These are phyloP conservation scores for Drosophila simulans DNA, from an alignment of 1,140 invertebrate genomes.

Conservation along the genomic window DNA sequence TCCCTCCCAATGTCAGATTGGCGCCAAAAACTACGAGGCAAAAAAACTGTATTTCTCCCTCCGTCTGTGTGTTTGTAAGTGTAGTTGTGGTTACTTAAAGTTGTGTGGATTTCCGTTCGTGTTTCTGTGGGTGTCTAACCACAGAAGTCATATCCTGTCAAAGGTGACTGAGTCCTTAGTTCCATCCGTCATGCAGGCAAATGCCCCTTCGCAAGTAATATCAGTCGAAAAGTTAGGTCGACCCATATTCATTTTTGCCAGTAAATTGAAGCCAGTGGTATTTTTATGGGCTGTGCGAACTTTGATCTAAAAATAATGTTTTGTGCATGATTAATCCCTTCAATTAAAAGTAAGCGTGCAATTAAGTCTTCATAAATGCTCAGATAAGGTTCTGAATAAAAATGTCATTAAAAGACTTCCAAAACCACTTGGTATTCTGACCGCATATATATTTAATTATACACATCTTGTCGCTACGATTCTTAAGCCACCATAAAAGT, in stretches of 20 bases:
- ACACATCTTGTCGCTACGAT: not conserved
- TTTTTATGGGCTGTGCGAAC: not conserved
- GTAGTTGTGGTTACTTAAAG: conserved; percentile 17
- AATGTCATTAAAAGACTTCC: not conserved
- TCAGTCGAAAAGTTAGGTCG: not conserved
- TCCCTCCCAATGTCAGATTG: conserved; percentile 21
- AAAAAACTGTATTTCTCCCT: conserved; percentile 17
- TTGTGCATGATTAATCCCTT: not conserved
- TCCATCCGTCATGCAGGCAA: conserved; percentile 6
- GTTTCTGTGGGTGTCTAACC: conserved; percentile 15
- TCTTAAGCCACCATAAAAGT: conserved; percentile 1
- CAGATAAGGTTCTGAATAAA: not conserved
- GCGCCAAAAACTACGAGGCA: conserved; percentile 41
- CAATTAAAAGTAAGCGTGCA: not conserved
- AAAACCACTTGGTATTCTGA: conserved; percentile 5
- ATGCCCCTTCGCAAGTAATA: not conserved
- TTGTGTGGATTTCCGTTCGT: conserved; percentile 7
- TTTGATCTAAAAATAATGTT: not conserved
- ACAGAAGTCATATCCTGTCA: conserved; percentile 23
- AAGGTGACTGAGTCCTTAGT: conserved; percentile 33
- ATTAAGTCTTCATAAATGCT: not conserved
- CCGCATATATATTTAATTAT: not conserved
- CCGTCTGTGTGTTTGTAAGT: conserved; percentile 2
- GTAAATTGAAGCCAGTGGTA: not conserved
- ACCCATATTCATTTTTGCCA: not conserved